phyloP scores from a whole-genome alignment of 1,140 invertebrate species.

The Heliconius hermathena region DNA sequence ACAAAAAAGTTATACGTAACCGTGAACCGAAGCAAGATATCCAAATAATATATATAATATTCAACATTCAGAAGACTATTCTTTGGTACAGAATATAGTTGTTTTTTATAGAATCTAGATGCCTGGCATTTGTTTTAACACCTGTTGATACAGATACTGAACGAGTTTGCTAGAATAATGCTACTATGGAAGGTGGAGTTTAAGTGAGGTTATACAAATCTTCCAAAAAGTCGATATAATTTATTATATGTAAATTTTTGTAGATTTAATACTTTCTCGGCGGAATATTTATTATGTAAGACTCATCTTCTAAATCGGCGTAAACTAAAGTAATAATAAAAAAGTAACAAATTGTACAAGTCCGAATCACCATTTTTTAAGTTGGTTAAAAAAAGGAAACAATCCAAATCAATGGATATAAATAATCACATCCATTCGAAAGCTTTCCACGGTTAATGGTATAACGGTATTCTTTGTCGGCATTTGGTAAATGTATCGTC shows the following conservation, averaged over 20 bases:
- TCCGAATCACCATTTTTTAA: not conserved
- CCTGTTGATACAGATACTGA: too few relatives aligned
- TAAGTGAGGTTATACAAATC: too few relatives aligned
- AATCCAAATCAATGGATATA: conserved; percentile 9
- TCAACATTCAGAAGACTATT: too few relatives aligned
- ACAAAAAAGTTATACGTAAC: too few relatives aligned
- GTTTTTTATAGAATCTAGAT: too few relatives aligned
- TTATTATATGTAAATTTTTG: not conserved
- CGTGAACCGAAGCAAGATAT: too few relatives aligned
- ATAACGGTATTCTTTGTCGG: conserved; percentile 36
- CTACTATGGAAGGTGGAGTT: not conserved
- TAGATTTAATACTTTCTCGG: too few relatives aligned
- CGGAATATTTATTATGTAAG: too few relatives aligned
- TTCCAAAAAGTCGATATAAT: not conserved
- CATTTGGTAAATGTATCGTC: conserved; percentile 44
- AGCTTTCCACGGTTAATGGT: conserved; percentile 39
- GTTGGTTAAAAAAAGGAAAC: not conserved
- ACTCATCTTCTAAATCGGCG: not conserved
- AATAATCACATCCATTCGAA: conserved; percentile 33
- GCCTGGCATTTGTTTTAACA: too few relatives aligned
- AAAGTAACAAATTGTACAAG: not conserved
- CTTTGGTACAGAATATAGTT: too few relatives aligned
- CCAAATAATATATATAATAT: too few relatives aligned
- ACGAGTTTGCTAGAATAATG: not conserved
- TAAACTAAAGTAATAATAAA: not conserved